phyloP scores from a whole-genome alignment of 2,888 invertebrate species.

The Drosophila sordidula region DNA sequence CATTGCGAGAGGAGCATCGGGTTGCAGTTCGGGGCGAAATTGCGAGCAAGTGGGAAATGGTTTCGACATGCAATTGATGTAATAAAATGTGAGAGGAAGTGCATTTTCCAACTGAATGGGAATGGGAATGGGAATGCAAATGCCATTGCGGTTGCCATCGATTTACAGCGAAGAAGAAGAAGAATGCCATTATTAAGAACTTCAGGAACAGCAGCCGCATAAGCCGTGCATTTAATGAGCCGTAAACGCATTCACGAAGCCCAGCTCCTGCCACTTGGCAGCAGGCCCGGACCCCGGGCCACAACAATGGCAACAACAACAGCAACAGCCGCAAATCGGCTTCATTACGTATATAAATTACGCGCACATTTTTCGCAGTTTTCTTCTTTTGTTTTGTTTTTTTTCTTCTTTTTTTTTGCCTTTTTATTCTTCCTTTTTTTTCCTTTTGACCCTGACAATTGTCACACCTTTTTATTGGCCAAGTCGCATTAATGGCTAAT shows the following conservation, averaged over 20 bases:
- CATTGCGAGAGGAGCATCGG: not conserved
- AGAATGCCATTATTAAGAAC: conserved; percentile 6
- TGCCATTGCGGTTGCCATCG: conserved; percentile 40
- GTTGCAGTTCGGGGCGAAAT: conserved; percentile 4
- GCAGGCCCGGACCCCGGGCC: conserved; percentile 44
- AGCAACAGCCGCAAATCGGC: conserved; percentile 35
- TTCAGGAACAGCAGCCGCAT: conserved; percentile 4
- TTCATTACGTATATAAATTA: conserved; percentile 46
- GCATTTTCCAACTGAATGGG: conserved; percentile 34
- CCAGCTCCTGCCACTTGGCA: conserved; percentile 50
- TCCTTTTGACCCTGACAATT: conserved; percentile 49
- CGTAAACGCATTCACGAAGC: conserved; percentile 60
- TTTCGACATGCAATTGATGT: conserved; percentile 23
- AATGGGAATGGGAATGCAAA: conserved; percentile 43
- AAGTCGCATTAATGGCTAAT: conserved; percentile 68
- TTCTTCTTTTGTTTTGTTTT: not conserved
- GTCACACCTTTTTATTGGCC: conserved; percentile 76
- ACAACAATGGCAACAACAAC: not conserved
- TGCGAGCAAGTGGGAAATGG: not conserved
- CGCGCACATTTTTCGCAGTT: conserved; percentile 37
- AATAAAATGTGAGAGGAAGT: conserved; percentile 32
- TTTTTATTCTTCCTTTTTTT: conserved; percentile 4
- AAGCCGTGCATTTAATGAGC: conserved; percentile 71
- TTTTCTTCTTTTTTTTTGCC: not conserved
- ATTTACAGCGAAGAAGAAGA: conserved; percentile 23